Evolutionary conservation across 2,888 invertebrate species (phyloP).

Genomic region (Abrostola triplasia): DNA sequence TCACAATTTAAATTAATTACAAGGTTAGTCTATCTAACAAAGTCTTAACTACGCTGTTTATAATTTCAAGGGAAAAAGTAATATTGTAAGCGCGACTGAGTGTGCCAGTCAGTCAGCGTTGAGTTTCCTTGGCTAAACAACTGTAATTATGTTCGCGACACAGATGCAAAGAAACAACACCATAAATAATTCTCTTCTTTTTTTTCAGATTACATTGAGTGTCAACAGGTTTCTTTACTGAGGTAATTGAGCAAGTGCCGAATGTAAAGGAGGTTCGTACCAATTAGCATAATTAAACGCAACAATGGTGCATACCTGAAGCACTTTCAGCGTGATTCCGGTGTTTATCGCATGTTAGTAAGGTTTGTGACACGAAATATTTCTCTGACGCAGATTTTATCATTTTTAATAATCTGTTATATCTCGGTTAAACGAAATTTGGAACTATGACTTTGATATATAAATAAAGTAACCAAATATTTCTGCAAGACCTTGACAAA

Average conservation of each 20-base stretch:
- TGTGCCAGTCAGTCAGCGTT: slow-evolving; percentile 32
- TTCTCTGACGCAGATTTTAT: not conserved
- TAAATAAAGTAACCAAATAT: no score
- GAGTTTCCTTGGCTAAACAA: slow-evolving; percentile 22
- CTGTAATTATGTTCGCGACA: slow-evolving; percentile 27
- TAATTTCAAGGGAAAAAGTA: slow-evolving; percentile 41
- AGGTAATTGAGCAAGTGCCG: slow-evolving; percentile 37
- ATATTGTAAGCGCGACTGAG: slow-evolving; percentile 23
- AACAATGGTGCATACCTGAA: slow-evolving; percentile 33
- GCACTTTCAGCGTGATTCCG: slow-evolving; percentile 49
- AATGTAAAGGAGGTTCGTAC: slow-evolving; percentile 19
- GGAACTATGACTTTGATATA: no score
- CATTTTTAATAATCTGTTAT: no score
- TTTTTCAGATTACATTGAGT: slow-evolving; percentile 48
- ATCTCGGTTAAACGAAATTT: no score
- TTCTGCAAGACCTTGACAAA: no score
- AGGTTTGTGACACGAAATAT: slow-evolving; percentile 12
- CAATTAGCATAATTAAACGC: slow-evolving; percentile 45
- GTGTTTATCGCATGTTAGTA: slow-evolving; percentile 8
- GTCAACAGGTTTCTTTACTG: slow-evolving; percentile 21
- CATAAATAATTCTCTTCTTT: slow-evolving; percentile 7
- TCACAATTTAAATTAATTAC: slow-evolving; percentile 11
- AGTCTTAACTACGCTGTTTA: slow-evolving; percentile 10
- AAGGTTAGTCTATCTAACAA: slow-evolving; percentile 35
- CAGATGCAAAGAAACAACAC: slow-evolving; percentile 14